Conservation (phyloP, 2,888 invertebrate genomes). For the Noctua janthe region DNA sequence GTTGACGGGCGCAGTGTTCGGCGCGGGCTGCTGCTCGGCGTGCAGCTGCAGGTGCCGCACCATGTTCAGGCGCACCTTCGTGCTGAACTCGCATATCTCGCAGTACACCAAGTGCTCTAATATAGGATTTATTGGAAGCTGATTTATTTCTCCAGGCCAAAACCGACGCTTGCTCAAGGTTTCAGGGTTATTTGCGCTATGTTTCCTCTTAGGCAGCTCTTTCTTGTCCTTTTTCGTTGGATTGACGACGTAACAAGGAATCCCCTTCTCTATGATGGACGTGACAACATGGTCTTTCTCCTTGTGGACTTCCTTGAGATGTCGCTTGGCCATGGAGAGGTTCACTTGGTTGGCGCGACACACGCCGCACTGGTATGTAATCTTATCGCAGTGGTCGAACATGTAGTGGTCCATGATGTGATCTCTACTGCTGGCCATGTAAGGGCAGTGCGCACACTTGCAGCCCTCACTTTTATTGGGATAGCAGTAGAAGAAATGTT, state of each 20-base stretch:
- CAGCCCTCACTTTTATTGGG: slow-evolving; percentile 59
- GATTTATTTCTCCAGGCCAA: slow-evolving; percentile 91
- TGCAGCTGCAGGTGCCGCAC: slow-evolving; percentile 93
- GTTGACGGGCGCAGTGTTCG: slow-evolving; percentile 93
- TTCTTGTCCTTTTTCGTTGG: slow-evolving; percentile 35
- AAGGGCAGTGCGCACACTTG: slow-evolving; percentile 58
- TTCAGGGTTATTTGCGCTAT: slow-evolving; percentile 54
- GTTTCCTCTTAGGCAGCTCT: slow-evolving; percentile 65
- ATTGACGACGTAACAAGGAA: slow-evolving; percentile 24
- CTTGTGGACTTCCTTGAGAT: slow-evolving; percentile 70
- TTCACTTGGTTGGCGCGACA: slow-evolving; percentile 65
- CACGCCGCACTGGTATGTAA: slow-evolving; percentile 68
- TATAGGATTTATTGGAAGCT: slow-evolving; percentile 92
- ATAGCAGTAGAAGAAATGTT: slow-evolving; percentile 69
- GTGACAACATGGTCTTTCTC: slow-evolving; percentile 39
- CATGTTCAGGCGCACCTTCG: slow-evolving; percentile 93
- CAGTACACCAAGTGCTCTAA: slow-evolving; percentile 91
- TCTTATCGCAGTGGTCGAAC: slow-evolving; percentile 54
- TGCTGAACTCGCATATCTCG: slow-evolving; percentile 92
- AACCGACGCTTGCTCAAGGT: slow-evolving; percentile 79
- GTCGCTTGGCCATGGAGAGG: slow-evolving; percentile 65
- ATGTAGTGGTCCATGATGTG: slow-evolving; percentile 74
- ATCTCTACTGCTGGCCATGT: slow-evolving; percentile 42
- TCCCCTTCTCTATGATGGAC: slow-evolving; percentile 1
- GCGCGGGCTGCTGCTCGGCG: slow-evolving; percentile 91